Conservation (phyloP, 1,140 invertebrate genomes). For the Nylanderia fulva region DNA sequence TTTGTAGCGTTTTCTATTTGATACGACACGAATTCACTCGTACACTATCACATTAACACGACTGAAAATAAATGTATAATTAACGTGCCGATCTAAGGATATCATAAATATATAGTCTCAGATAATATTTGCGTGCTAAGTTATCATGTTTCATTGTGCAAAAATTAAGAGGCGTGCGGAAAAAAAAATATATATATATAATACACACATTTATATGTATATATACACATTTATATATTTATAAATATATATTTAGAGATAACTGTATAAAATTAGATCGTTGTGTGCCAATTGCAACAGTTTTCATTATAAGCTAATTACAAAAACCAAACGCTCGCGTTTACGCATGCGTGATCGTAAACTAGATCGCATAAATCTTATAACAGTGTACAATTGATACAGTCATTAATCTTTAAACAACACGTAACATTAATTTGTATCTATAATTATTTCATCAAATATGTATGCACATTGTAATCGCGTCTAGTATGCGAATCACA, state of each 20-base stretch:
- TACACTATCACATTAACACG: not conserved
- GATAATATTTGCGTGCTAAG: constrained; percentile 10
- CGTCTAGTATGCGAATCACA: not conserved
- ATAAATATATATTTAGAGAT: not conserved
- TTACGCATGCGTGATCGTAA: not conserved
- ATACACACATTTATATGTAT: no score
- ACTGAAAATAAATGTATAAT: not conserved
- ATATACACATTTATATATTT: no score
- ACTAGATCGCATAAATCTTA: not conserved
- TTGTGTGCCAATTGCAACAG: constrained; percentile 21
- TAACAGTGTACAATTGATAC: not conserved
- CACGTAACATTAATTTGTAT: not conserved
- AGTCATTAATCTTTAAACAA: constrained; percentile 8
- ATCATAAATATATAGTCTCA: not conserved
- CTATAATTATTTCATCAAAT: not conserved
- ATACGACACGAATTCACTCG: not conserved
- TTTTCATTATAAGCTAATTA: constrained; percentile 36
- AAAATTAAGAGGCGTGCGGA: not conserved
- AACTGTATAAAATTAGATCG: constrained; percentile 54
- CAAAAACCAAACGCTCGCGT: constrained; percentile 13
- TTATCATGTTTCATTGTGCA: not conserved
- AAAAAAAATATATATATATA: not conserved
- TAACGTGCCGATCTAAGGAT: not conserved
- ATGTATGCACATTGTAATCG: not conserved
- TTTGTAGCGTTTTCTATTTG: not conserved